phyloP scores from a whole-genome alignment of 2,113 vertebrate genomes.

The Planiliza haematocheilus region DNA sequence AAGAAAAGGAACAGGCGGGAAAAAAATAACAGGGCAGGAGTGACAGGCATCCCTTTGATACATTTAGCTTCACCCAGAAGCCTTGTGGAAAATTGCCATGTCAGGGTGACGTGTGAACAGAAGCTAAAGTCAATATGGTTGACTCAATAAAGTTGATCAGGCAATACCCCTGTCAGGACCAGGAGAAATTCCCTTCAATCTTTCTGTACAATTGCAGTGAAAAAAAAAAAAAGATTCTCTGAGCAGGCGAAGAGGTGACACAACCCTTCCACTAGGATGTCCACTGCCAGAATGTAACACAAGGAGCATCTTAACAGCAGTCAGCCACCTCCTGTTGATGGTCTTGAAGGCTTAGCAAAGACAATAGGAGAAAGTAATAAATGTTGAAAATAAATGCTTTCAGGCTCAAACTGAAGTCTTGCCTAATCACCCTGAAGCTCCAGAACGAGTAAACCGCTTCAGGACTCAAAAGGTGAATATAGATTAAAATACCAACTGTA shows the following conservation, averaged over 20 bases:
- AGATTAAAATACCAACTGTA: too few species aligned
- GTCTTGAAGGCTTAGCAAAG: too few species aligned
- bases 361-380: too few species aligned
- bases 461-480: too few species aligned
- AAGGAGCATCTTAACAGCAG: background rate
- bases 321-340: background rate
- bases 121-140: conserved; percentile 53
- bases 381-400: too few species aligned
- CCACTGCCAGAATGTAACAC: background rate
- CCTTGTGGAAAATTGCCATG: conserved; percentile 46
- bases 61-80: conserved; percentile 42
- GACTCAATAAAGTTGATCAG: conserved; percentile 59
- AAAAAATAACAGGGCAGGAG: conserved; percentile 16
- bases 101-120: conserved; percentile 48
- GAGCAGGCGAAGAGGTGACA: background rate
- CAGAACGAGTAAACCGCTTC: too few species aligned
- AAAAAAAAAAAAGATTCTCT: background rate
- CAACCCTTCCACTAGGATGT: background rate
- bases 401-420: too few species aligned
- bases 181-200: conserved; percentile 24
- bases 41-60: conserved; percentile 33
- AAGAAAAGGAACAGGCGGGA: conserved; percentile 11
- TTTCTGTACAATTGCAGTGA: conserved; percentile 1
- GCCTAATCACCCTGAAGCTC: too few species aligned
- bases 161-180: conserved; percentile 40